phyloP scores from a whole-genome alignment of 2,888 invertebrate genomes.

The Octodonta nipae region DNA sequence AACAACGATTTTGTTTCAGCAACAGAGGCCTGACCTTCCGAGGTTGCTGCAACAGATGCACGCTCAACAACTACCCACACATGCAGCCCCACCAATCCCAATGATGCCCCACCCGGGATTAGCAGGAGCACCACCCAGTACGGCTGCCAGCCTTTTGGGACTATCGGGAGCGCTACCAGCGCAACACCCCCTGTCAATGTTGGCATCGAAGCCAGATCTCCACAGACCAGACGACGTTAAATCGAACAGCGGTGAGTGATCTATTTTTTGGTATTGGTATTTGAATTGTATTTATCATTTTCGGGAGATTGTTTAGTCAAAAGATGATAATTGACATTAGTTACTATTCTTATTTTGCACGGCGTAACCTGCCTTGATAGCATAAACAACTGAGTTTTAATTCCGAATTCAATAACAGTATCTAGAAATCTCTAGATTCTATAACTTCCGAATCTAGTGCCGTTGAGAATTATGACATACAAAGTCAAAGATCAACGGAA shows the following conservation, averaged over 20 bases:
- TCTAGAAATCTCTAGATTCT: no score
- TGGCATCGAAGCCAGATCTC: conserved; percentile 64
- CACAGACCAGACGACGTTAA: conserved; percentile 65
- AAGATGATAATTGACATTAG: no score
- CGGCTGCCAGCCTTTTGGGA: conserved; percentile 46
- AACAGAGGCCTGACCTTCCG: conserved; percentile 74
- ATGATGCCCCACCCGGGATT: conserved; percentile 56
- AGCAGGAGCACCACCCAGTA: conserved; percentile 40
- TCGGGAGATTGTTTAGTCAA: no score
- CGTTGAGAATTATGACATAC: no score
- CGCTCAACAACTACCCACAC: conserved; percentile 60
- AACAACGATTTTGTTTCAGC: conserved; percentile 42
- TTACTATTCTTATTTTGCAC: no score
- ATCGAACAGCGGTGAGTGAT: conserved; percentile 55
- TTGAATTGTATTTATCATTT: neutral
- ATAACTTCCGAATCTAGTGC: no score
- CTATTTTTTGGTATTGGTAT: no score
- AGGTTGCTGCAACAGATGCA: conserved; percentile 84
- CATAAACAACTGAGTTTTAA: no score
- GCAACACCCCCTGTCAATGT: conserved; percentile 62
- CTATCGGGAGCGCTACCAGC: conserved; percentile 51
- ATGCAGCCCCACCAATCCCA: conserved; percentile 61
- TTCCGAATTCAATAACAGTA: no score
- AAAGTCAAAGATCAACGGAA: no score
- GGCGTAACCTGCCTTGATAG: no score